A percentile compares a stretch with the other conserved stretches of the same genome.
Evolutionary conservation across 2,888 invertebrate species (phyloP).

Genomic region (Sinopyrophorus schimmeli): DNA sequence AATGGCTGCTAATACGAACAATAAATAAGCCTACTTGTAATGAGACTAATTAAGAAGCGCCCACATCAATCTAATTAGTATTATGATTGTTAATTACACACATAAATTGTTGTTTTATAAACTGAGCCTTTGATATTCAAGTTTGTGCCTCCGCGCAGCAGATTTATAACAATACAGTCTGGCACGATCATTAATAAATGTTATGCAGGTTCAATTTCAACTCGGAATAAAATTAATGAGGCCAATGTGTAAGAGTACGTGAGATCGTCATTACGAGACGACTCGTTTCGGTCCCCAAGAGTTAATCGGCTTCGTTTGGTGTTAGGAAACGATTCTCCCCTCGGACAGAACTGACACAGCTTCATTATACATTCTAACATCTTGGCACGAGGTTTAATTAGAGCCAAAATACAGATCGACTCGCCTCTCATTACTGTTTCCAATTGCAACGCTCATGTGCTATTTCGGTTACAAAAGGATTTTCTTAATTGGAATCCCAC

Average conservation of each 20-base stretch:
- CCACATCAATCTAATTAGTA: conserved; percentile 28
- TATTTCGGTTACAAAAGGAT: conserved; percentile 28
- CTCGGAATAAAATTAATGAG: conserved; percentile 39
- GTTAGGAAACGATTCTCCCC: conserved; percentile 32
- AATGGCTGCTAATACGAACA: conserved; percentile 12
- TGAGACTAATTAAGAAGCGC: conserved; percentile 25
- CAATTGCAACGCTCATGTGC: conserved; percentile 30
- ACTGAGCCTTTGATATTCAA: conserved; percentile 15
- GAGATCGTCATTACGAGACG: conserved; percentile 37
- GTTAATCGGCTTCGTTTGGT: conserved; percentile 44
- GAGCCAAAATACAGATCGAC: conserved; percentile 33
- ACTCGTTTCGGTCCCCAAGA: conserved; percentile 33
- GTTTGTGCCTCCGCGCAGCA: conserved; percentile 21
- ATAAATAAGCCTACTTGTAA: conserved; percentile 15
- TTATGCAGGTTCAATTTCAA: conserved; percentile 33
- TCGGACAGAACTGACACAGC: conserved; percentile 36
- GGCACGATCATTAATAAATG: conserved; percentile 35
- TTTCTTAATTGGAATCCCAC: conserved; percentile 26
- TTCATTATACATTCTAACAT: conserved; percentile 41
- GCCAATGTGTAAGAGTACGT: conserved; percentile 37
- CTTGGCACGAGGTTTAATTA: conserved; percentile 39
- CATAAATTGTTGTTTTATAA: conserved; percentile 22
- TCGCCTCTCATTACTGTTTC: conserved; percentile 29
- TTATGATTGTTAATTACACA: conserved; percentile 31
- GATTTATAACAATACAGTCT: conserved; percentile 25